A percentile compares a stretch with the other conserved stretches of the same genome.
Evolutionary conservation across 2,113 vertebrate genomes (phyloP).

Genomic region (Anseranas semipalmata): DNA sequence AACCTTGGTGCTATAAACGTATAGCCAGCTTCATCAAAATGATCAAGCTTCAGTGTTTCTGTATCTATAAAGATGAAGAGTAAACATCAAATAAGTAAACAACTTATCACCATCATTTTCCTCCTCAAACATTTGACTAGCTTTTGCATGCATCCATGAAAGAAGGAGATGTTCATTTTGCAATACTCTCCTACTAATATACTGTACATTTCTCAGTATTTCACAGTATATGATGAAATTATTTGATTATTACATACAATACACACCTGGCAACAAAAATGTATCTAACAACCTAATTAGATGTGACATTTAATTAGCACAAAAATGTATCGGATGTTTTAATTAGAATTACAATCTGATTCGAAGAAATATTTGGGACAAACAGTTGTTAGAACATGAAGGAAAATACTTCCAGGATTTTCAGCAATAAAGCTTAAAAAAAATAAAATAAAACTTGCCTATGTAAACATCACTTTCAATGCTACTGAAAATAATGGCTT

Average conservation of each 20-base stretch:
- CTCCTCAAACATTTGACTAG: neutral
- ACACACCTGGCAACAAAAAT: neutral
- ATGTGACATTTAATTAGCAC: neutral
- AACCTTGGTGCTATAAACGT: constrained; percentile 95
- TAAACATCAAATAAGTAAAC: neutral
- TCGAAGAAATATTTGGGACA: neutral
- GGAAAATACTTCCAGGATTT: neutral
- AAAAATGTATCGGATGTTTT: neutral
- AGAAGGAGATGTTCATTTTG: neutral
- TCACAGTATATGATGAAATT: neutral
- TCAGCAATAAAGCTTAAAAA: neutral
- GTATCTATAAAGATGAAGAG: constrained; percentile 80
- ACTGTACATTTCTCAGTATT: neutral
- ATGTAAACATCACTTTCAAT: neutral
- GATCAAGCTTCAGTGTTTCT: constrained; percentile 85
- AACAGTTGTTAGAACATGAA: neutral
- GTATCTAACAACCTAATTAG: neutral
- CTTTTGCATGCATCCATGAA: neutral
- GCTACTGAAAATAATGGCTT: neutral
- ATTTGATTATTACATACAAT: neutral
- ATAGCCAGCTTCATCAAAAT: constrained; percentile 90
- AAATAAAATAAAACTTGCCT: neutral
- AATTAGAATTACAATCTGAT: neutral
- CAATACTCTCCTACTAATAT: neutral
- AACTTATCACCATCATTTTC: neutral